Evolutionary conservation across 2,113 vertebrate genomes (phyloP).

Genomic region (Callorhinus ursinus): DNA sequence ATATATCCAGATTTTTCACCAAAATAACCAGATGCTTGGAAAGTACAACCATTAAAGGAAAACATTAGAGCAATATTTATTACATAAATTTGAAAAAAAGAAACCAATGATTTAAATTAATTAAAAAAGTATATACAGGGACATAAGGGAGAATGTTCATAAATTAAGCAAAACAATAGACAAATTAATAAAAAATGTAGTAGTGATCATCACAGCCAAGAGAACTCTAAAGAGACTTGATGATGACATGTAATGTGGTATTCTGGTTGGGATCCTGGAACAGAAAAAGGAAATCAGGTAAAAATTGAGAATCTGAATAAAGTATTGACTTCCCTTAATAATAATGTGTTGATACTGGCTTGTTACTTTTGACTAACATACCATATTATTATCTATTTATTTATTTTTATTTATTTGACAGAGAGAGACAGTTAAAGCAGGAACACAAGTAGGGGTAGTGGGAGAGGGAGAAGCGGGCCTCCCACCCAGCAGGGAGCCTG

Average conservation of each 20-base stretch:
- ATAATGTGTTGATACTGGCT: not conserved
- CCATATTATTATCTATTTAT: not conserved
- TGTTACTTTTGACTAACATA: not conserved
- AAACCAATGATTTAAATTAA: not conserved
- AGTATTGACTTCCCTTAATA: not conserved
- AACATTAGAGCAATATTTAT: not conserved
- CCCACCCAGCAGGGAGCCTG: too few species aligned
- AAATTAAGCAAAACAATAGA: not conserved
- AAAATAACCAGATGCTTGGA: slow-evolving; percentile 41
- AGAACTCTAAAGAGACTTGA: not conserved
- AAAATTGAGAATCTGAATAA: not conserved
- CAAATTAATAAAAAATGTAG: not conserved
- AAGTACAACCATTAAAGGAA: not conserved
- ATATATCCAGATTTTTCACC: not conserved
- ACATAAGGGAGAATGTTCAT: not conserved
- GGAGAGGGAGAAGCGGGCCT: too few species aligned
- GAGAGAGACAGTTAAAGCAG: too few species aligned
- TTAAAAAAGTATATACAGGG: slow-evolving; percentile 4
- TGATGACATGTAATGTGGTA: not conserved
- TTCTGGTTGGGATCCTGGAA: not conserved
- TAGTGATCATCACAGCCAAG: not conserved
- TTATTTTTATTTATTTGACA: too few species aligned
- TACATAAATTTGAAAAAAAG: not conserved
- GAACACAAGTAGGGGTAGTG: too few species aligned
- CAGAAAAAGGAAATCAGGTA: not conserved